These are phyloP conservation scores for Onychostoma macrolepis DNA, from an alignment of 2,113 vertebrate genomes.

Conservation along the genomic window DNA sequence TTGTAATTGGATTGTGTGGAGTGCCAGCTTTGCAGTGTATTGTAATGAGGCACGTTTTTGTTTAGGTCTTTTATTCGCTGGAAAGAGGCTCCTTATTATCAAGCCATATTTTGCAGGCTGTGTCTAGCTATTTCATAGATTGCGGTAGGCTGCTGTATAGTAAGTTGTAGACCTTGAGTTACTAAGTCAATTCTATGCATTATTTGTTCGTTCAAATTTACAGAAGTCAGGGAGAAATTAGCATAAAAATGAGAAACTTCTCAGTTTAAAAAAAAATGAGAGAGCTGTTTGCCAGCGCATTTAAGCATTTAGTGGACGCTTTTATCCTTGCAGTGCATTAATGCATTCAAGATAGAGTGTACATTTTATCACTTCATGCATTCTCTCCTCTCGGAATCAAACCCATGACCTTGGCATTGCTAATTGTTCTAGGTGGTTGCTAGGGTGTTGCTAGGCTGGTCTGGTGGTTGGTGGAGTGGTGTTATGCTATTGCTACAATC, in stretches of 20 bases:
- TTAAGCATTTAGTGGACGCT: background rate
- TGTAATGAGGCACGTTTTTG: constrained; percentile 59
- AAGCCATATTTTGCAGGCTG: constrained; percentile 25
- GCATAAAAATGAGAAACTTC: constrained; percentile 16
- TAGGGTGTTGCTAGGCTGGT: background rate
- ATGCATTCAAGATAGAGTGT: background rate
- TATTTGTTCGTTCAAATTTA: background rate
- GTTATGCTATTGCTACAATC: background rate
- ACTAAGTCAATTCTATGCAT: background rate
- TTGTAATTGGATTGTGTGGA: constrained; percentile 78
- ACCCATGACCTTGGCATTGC: background rate
- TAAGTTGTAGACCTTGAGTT: constrained; percentile 20
- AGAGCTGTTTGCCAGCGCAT: background rate
- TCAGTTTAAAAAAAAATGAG: background rate
- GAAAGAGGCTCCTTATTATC: constrained; percentile 42
- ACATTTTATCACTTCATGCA: background rate
- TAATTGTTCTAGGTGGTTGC: background rate
- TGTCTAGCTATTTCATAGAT: constrained; percentile 32
- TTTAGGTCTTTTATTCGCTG: constrained; percentile 64
- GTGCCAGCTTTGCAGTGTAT: constrained; percentile 54
- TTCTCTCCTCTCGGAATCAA: background rate
- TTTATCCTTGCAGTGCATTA: background rate
- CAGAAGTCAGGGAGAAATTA: background rate
- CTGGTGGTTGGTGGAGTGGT: background rate
- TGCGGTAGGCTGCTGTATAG: background rate